phyloP scores from a whole-genome alignment of 53 echinoderm and acorn worm genomes.

The Crossaster papposus region DNA sequence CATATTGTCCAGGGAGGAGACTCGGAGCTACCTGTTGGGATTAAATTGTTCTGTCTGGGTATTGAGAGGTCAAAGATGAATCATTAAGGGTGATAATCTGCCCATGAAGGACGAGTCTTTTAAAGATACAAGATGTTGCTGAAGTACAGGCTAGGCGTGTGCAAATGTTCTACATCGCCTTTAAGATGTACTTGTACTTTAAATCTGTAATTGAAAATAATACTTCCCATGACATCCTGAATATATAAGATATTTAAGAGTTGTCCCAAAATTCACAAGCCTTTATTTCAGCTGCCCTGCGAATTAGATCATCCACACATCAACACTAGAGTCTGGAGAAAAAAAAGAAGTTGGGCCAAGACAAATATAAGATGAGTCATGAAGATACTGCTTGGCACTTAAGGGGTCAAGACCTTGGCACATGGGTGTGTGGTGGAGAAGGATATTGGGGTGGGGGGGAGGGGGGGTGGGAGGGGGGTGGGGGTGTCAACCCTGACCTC shows the following conservation, averaged over 20 bases:
- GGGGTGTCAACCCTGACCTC: background rate
- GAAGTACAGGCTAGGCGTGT: no score
- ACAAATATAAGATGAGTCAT: slow-evolving; percentile 1
- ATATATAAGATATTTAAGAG: background rate
- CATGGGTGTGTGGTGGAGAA: no score
- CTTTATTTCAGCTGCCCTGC: background rate
- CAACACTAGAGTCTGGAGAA: background rate
- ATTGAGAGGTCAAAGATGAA: background rate
- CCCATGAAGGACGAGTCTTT: background rate
- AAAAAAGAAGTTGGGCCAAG: background rate
- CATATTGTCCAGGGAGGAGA: background rate
- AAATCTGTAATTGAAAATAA: background rate
- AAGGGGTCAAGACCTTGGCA: background rate
- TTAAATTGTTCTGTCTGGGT: background rate
- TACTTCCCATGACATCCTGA: background rate
- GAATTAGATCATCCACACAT: background rate
- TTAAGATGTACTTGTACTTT: no score
- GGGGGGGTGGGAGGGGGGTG: background rate
- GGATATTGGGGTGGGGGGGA: background rate
- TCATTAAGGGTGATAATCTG: background rate
- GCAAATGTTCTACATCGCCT: no score
- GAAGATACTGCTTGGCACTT: background rate
- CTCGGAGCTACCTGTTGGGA: background rate
- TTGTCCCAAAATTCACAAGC: background rate
- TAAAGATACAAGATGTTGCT: background rate